Percentiles rank a stretch among this genome's conserved stretches.
Conservation (phyloP, 1,140 invertebrate species). For the Hesperophylax magnus region DNA sequence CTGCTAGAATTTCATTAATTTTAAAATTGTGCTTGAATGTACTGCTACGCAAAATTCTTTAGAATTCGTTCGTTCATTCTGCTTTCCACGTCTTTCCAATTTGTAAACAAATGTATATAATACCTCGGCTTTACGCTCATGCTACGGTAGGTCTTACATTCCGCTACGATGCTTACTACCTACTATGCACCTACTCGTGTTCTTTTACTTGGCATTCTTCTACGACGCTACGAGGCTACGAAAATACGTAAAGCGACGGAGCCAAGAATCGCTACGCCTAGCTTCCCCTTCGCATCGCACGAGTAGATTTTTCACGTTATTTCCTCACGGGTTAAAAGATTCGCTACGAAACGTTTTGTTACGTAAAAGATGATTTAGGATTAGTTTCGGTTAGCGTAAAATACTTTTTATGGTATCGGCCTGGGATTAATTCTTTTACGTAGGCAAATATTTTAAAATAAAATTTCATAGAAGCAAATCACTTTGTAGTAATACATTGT, state of each 20-base stretch:
- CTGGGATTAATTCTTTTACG: no score
- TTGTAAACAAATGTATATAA: slow-evolving; percentile 15
- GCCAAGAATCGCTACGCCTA: neutral
- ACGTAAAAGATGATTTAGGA: neutral
- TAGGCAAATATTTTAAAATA: no score
- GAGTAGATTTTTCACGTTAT: neutral
- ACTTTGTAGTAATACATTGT: no score
- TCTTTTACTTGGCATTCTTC: no score
- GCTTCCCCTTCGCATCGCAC: neutral
- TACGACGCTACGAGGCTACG: neutral
- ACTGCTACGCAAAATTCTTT: no score
- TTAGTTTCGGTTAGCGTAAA: neutral
- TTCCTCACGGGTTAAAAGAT: slow-evolving; percentile 1
- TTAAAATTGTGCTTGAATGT: no score
- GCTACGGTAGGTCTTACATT: slow-evolving; percentile 1
- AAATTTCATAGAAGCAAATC: no score
- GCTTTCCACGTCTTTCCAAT: neutral
- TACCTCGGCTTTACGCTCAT: neutral
- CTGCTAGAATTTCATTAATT: no score
- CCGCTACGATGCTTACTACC: neutral
- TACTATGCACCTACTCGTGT: neutral
- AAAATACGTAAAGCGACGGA: neutral
- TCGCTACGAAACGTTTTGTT: neutral
- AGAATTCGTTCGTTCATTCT: neutral
- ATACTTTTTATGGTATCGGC: no score